Conservation (phyloP, 2,888 invertebrate genomes). For the Blastobasis lacticolella region DNA sequence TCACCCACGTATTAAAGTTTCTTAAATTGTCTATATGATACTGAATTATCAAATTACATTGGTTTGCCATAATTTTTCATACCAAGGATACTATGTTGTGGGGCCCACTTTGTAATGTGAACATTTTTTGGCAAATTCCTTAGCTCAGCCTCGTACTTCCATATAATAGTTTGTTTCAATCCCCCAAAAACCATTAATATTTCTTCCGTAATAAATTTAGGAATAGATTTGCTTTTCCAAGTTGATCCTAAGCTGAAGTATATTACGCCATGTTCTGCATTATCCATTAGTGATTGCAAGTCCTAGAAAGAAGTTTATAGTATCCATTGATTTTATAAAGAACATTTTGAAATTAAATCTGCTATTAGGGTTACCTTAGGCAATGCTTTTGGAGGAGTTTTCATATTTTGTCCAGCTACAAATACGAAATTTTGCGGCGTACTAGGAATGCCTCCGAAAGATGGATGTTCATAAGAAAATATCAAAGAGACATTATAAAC, state of each 20-base stretch:
- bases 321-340: not conserved
- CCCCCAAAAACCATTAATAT: slow-evolving; percentile 37
- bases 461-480: slow-evolving; percentile 41
- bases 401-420: slow-evolving; percentile 47
- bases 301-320: slow-evolving; percentile 21
- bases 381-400: slow-evolving; percentile 31
- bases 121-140: slow-evolving; percentile 38
- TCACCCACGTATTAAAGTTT: too few relatives aligned
- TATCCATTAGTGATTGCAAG: slow-evolving; percentile 37
- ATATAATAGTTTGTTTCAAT: slow-evolving; percentile 47
- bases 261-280: slow-evolving; percentile 40
- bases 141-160: slow-evolving; percentile 45
- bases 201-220: slow-evolving; percentile 23
- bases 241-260: slow-evolving; percentile 55
- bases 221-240: slow-evolving; percentile 32
- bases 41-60: too few relatives aligned
- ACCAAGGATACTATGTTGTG: slow-evolving; percentile 37
- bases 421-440: slow-evolving; percentile 41
- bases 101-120: slow-evolving; percentile 40
- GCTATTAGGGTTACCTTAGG: slow-evolving; percentile 25
- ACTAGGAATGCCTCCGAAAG: slow-evolving; percentile 24
- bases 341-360: not conserved
- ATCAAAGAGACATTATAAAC: slow-evolving; percentile 41
- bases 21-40: too few relatives aligned
- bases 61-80: slow-evolving; percentile 4